A percentile compares a stretch with the other conserved stretches of the same genome.
These are phyloP conservation scores for Trichoplusia ni DNA, from an alignment of 1,140 invertebrate genomes.

Conservation along the genomic window DNA sequence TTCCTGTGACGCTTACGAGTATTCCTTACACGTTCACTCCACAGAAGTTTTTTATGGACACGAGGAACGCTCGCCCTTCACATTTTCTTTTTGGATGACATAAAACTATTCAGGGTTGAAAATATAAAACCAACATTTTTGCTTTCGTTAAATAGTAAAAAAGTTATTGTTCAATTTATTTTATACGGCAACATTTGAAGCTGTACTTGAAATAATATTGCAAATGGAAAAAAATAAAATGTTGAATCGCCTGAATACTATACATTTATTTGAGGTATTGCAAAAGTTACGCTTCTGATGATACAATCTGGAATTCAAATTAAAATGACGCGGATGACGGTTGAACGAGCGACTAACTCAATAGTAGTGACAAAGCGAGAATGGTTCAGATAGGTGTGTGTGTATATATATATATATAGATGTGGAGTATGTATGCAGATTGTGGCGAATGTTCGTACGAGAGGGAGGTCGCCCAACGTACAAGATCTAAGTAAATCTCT, in stretches of 20 bases:
- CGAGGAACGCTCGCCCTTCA: slow-evolving; percentile 55
- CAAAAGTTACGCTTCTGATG: background rate
- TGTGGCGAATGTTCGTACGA: slow-evolving; percentile 9
- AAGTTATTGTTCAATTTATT: background rate
- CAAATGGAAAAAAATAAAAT: background rate
- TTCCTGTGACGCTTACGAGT: slow-evolving; percentile 65
- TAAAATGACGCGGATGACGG: slow-evolving; percentile 7
- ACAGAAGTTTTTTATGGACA: slow-evolving; percentile 76
- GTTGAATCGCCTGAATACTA: too few species aligned
- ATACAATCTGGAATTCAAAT: slow-evolving; percentile 1
- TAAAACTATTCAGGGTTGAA: slow-evolving; percentile 48
- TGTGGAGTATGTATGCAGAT: too few species aligned
- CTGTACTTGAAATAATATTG: background rate
- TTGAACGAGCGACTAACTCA: slow-evolving; percentile 26
- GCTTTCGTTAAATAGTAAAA: background rate
- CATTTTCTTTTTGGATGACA: slow-evolving; percentile 39
- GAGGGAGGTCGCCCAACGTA: slow-evolving; percentile 23
- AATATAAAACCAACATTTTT: slow-evolving; percentile 23
- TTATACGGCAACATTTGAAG: background rate
- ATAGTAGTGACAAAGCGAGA: slow-evolving; percentile 32
- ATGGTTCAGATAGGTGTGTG: too few species aligned
- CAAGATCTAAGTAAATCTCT: slow-evolving; percentile 35
- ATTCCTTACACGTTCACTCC: slow-evolving; percentile 79
- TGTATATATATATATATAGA: too few species aligned
- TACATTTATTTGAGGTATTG: background rate